phyloP scores from a whole-genome alignment of 2,797 vertebrate species.

The Characodon lateralis region DNA sequence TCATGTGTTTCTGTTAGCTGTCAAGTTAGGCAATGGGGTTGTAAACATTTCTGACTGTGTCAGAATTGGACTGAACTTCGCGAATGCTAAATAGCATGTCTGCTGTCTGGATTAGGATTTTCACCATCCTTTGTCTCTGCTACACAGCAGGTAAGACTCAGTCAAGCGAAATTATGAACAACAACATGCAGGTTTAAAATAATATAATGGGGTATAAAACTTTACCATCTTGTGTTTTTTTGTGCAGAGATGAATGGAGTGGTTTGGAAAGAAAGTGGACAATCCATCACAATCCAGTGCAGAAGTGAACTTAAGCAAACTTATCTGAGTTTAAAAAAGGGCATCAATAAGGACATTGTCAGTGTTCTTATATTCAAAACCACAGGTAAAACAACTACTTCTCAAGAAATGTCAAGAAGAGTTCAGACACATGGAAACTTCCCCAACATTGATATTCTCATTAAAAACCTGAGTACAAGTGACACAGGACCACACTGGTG shows the following conservation, averaged over 20 bases:
- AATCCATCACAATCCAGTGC: conserved; percentile 55
- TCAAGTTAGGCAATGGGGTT: not conserved
- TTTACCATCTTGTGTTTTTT: not conserved
- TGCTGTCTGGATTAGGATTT: conserved; percentile 2
- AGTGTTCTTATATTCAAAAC: accelerated
- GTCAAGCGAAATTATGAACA: not conserved
- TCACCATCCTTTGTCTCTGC: conserved; percentile 5
- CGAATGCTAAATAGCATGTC: not conserved
- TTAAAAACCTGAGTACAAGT: conserved; percentile 50
- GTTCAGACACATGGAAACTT: accelerated
- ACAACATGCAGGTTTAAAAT: not conserved
- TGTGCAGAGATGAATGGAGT: conserved; percentile 14
- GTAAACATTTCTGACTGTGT: not conserved
- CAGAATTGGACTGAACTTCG: not conserved
- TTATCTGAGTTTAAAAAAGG: accelerated
- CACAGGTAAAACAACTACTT: accelerated
- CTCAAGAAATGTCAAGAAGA: accelerated
- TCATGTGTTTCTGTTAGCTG: not conserved
- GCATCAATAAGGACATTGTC: accelerated
- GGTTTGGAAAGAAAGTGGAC: conserved; percentile 22
- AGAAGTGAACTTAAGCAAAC: accelerated
- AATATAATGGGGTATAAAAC: not conserved
- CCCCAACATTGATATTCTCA: conserved; percentile 27
- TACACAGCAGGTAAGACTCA: not conserved
- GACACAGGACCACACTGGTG: conserved; percentile 73